Evolutionary conservation across 92 coral and sea anemone genomes (phyloP).

Genomic region (Meandrina meandrites): DNA sequence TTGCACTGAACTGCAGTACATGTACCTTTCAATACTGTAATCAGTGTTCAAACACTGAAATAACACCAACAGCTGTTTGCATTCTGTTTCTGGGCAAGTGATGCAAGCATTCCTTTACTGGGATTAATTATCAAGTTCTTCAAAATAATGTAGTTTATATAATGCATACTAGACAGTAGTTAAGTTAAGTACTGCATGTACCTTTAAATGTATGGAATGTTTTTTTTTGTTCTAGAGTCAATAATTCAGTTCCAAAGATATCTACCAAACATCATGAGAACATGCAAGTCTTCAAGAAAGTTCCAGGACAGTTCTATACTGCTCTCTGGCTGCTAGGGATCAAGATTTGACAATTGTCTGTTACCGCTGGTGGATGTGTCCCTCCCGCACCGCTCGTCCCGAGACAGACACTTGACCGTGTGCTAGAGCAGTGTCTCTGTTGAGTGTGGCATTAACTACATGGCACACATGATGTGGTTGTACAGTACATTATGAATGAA

Average conservation of each 20-base stretch:
- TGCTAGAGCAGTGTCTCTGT: constrained; percentile 13
- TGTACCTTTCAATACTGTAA: too few species aligned
- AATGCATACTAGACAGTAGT: background rate
- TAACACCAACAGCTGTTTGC: too few species aligned
- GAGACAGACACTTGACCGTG: constrained; percentile 10
- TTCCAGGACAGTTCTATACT: constrained; percentile 37
- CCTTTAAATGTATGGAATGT: constrained; percentile 14
- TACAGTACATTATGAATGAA: constrained; percentile 24
- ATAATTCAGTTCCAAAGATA: constrained; percentile 15
- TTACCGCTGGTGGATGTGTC: constrained; percentile 21
- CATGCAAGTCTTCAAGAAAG: constrained; percentile 11
- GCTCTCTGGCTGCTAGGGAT: constrained; percentile 26
- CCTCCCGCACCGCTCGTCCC: constrained; percentile 22
- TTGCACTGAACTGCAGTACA: background rate
- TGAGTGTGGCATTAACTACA: constrained; percentile 15
- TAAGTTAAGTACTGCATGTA: constrained; percentile 3
- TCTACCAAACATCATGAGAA: background rate
- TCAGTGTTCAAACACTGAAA: too few species aligned
- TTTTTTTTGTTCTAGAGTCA: constrained; percentile 5
- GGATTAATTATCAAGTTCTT: too few species aligned
- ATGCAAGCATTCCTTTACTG: background rate
- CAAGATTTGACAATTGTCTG: constrained; percentile 13
- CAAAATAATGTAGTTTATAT: background rate
- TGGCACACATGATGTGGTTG: constrained; percentile 25
- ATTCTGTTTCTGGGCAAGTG: background rate